phyloP scores from a whole-genome alignment of 1,140 invertebrate genomes.

The Trachelipus rathkii region DNA sequence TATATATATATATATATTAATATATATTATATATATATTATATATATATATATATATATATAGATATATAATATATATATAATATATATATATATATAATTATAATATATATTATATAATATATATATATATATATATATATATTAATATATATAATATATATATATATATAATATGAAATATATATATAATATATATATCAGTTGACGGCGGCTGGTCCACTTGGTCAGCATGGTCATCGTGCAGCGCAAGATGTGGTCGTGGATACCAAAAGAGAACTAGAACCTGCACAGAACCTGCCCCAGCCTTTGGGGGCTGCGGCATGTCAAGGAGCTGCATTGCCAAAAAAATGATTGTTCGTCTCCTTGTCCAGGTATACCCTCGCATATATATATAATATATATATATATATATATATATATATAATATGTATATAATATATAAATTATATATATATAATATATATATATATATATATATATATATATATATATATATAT shows the following conservation, averaged over 20 bases:
- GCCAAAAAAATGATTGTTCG: constrained; percentile 60
- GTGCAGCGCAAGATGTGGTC: constrained; percentile 55
- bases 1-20: neutral
- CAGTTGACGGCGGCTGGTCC: constrained; percentile 68
- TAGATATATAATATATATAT: neutral
- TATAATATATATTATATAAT: constrained; percentile 5
- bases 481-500: constrained; percentile 3
- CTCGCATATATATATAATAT: neutral
- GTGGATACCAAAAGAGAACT: constrained; percentile 52
- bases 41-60: constrained; percentile 13
- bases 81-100: too few relatives aligned
- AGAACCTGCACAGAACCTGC: constrained; percentile 52
- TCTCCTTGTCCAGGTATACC: constrained; percentile 34
- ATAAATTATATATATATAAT: neutral
- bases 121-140: neutral
- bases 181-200: constrained; percentile 18
- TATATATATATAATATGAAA: neutral
- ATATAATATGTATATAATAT: constrained; percentile 3
- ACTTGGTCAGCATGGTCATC: constrained; percentile 67
- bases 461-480: constrained; percentile 15
- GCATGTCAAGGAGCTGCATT: constrained; percentile 64
- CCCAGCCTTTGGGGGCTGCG: constrained; percentile 56
- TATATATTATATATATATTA: neutral
- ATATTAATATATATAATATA: constrained; percentile 13
- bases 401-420: constrained; percentile 12